Percentiles rank a stretch among this genome's conserved stretches.
phyloP scores from a whole-genome alignment of 2,113 vertebrate species.

The Corythornis cristatus region DNA sequence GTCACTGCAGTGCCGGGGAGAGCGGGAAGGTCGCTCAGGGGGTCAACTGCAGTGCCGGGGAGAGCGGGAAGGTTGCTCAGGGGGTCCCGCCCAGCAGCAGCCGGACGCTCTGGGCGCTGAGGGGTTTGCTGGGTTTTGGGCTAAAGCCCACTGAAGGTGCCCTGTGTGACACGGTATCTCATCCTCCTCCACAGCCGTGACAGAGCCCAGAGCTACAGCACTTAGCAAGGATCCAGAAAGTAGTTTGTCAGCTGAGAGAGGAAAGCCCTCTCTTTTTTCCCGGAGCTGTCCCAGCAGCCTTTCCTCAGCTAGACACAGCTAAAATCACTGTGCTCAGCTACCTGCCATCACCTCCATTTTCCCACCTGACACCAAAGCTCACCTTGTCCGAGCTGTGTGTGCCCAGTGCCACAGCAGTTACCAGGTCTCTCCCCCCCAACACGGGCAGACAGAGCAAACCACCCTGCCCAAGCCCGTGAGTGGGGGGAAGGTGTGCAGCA shows the following conservation, averaged over 20 bases:
- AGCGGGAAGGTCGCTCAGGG: not conserved
- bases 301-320: not conserved
- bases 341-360: not conserved
- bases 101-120: too few relatives aligned
- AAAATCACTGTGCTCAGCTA: not conserved
- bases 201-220: not conserved
- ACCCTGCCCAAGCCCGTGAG: accelerated
- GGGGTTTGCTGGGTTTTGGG: too few relatives aligned
- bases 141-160: too few relatives aligned
- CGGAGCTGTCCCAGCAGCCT: not conserved
- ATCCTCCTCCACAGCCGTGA: not conserved
- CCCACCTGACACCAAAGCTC: not conserved
- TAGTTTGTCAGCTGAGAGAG: too few relatives aligned
- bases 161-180: too few relatives aligned
- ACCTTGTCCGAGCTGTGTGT: not conserved
- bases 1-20: not conserved
- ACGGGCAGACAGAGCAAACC: not conserved
- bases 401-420: not conserved
- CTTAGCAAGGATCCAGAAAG: too few relatives aligned
- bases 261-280: too few relatives aligned
- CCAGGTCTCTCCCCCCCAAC: not conserved
- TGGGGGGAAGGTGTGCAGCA: not conserved
- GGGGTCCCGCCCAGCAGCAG: too few relatives aligned
- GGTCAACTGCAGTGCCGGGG: too few relatives aligned
- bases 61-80: not conserved